Evolutionary conservation across 30 jellyfish, hydroid and myxozoan species (phyloP).

Genomic region (Nemopilema nomurai): DNA sequence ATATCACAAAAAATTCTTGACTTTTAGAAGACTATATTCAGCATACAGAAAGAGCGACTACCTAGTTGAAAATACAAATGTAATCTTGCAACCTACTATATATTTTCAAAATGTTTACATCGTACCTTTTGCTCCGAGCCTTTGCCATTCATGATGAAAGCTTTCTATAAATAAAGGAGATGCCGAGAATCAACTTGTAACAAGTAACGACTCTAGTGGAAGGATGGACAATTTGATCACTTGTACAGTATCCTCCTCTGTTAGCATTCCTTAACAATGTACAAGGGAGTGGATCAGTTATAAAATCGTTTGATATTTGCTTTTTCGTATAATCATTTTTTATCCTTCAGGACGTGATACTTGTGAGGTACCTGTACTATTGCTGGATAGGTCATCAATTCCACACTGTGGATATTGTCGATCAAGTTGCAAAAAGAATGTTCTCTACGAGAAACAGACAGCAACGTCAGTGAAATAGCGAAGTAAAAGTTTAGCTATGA

Average conservation of each 20-base stretch:
- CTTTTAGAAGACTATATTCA: too few species aligned
- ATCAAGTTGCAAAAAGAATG: conserved; percentile 38
- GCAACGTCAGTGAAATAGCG: too few species aligned
- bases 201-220: too few species aligned
- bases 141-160: conserved; percentile 58
- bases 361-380: conserved; percentile 23
- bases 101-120: too few species aligned
- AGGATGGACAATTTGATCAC: too few species aligned
- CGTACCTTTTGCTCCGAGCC: conserved; percentile 65
- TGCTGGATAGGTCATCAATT: conserved; percentile 60
- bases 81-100: neutral
- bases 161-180: conserved; percentile 30
- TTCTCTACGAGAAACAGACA: conserved; percentile 22
- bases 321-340: neutral
- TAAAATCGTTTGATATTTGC: neutral
- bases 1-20: too few species aligned
- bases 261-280: neutral
- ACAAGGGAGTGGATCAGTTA: neutral
- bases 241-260: too few species aligned
- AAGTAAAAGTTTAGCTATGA: too few species aligned
- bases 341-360: neutral
- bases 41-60: too few species aligned
- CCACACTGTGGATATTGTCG: conserved; percentile 67
- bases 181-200: too few species aligned
- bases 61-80: neutral